These are phyloP conservation scores for Protonibea diacanthus DNA, from an alignment of 2,797 vertebrate genomes.

Conservation along the genomic window DNA sequence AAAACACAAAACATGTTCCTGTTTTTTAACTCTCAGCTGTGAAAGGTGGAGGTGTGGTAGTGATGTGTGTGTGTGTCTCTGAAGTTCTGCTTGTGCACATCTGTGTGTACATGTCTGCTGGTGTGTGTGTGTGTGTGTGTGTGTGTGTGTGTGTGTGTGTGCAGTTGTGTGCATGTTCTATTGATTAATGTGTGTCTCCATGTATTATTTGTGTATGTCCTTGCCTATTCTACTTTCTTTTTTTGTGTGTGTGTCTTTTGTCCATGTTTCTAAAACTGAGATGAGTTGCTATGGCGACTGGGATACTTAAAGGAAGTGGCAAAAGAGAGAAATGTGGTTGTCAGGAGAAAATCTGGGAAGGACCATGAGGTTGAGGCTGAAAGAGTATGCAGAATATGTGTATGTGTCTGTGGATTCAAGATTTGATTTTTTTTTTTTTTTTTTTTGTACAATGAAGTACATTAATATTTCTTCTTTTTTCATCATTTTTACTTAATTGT, in stretches of 20 bases:
- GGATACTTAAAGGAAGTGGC: constrained; percentile 72
- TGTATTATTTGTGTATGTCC: constrained; percentile 65
- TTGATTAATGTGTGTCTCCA: constrained; percentile 31
- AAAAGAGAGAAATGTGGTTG: constrained; percentile 73
- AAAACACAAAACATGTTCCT: neutral
- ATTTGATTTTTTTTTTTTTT: constrained; percentile 11
- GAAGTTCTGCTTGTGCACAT: neutral
- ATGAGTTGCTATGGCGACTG: constrained; percentile 85
- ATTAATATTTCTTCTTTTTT: constrained; percentile 18
- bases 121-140: constrained; percentile 5
- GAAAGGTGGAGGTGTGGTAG: neutral
- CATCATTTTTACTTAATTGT: neutral
- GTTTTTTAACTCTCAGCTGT: neutral
- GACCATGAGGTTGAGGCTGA: constrained; percentile 49
- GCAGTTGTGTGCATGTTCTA: constrained; percentile 18
- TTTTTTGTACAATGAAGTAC: neutral
- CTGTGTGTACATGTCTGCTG: too few species aligned
- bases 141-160: constrained; percentile 6
- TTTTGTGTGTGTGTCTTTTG: constrained; percentile 70
- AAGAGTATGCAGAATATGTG: constrained; percentile 27
- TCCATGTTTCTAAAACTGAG: constrained; percentile 72
- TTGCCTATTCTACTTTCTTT: constrained; percentile 57
- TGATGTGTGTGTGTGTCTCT: constrained; percentile 5
- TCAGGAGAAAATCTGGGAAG: constrained; percentile 63
- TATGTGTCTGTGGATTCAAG: constrained; percentile 5